These are phyloP conservation scores for Charaxes varanes DNA, from an alignment of 1,140 invertebrate genomes.

Conservation along the genomic window DNA sequence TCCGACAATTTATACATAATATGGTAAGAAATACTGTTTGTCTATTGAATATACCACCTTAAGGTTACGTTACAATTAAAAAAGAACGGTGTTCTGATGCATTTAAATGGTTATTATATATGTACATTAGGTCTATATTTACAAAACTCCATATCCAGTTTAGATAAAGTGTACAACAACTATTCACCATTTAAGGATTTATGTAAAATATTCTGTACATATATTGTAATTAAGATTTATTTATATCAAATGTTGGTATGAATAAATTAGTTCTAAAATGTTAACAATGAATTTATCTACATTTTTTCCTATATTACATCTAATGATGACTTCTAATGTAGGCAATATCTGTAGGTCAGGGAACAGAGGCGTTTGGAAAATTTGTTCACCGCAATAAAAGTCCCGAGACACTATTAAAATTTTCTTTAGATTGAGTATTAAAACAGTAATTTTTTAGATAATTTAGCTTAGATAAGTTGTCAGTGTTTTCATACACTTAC, in stretches of 20 bases:
- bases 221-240: constrained; percentile 21
- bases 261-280: constrained; percentile 42
- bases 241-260: constrained; percentile 23
- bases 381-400: neutral
- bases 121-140: constrained; percentile 52
- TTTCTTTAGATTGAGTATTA: no score
- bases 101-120: constrained; percentile 32
- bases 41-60: constrained; percentile 16
- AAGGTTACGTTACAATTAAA: constrained; percentile 16
- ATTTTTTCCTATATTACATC: constrained; percentile 37
- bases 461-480: no score
- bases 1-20: no score
- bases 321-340: constrained; percentile 21
- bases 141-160: constrained; percentile 27
- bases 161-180: constrained; percentile 26
- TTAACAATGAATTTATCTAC: constrained; percentile 50
- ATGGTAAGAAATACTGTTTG: constrained; percentile 33
- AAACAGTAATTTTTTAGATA: no score
- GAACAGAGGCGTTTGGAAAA: constrained; percentile 1
- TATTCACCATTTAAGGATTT: constrained; percentile 27
- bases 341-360: constrained; percentile 7
- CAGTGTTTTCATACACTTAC: no score
- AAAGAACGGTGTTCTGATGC: constrained; percentile 36
- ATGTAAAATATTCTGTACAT: constrained; percentile 48
- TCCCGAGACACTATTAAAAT: neutral